Evolutionary conservation across 2,888 invertebrate species (phyloP), one percentile per base, ranked within the genome.

Genomic region (Rhingia rostrata): DNA sequence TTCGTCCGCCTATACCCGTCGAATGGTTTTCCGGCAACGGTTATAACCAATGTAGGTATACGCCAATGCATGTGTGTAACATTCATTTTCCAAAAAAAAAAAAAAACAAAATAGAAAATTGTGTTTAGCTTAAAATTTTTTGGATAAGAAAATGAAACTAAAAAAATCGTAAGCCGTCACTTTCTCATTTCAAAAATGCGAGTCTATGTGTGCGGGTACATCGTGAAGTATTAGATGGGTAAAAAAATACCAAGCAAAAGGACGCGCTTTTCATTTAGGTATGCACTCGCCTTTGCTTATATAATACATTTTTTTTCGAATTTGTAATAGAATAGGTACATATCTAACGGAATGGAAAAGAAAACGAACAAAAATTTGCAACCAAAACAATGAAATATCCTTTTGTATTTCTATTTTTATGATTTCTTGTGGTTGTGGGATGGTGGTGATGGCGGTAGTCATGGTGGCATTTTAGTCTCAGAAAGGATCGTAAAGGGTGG

Each of bases 111-210:
- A 66, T 43, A 74, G 47, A 69, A 56, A 73, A 75, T 37, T 43
- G 60, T 80, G 74, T 74, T 84, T 70, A 75, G 84, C 84, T 79
- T 70, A 84, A 84, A 56, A 74, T 74, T 77, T 80, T 60, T 74
- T 70, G 63, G 64, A 75, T 84, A 75, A 80, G 75, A 79, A 77
- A 79, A 84, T 58, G 45, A 73, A 73, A 82, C 63, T 63, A 80
- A 84, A 83, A 69, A 84, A 64, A 43, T 64, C 63, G 66, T 75
- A 69, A 80, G 84, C 84, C 80, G 69, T 75, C 84, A 80, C 74
- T 84, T 84, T 79, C 83, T 69, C 79, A 79, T 84, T 84, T 79
- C 58, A 74, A 64, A 74, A 64, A 74, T 69, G 69, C 69, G 69
- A 84, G 67, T 47, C 54, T 53, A 47, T 41, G 70, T 74, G 41